These are phyloP conservation scores for Craniophora ligustri DNA, from an alignment of 2,888 invertebrate genomes.

Conservation along the genomic window DNA sequence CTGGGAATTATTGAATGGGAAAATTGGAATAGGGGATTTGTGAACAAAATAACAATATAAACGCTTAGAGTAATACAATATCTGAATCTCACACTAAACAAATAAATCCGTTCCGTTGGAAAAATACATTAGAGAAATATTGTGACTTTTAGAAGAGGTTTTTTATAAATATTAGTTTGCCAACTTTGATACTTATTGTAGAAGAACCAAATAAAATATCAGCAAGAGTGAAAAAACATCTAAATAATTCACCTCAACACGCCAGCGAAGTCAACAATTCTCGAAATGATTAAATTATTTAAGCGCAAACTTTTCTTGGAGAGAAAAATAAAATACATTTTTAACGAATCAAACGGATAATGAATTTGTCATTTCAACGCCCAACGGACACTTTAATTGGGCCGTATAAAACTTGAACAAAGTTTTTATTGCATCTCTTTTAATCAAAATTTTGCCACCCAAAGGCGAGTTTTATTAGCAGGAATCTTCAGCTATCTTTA, in stretches of 20 bases:
- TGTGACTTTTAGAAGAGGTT: no score
- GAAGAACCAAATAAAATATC: constrained; percentile 12
- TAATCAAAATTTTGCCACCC: constrained; percentile 72
- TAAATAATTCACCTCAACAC: constrained; percentile 40
- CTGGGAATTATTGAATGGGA: constrained; percentile 26
- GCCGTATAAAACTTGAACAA: constrained; percentile 60
- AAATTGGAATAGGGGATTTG: constrained; percentile 12
- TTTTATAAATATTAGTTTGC: no score
- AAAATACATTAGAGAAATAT: no score
- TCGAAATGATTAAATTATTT: constrained; percentile 43
- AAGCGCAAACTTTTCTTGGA: constrained; percentile 28
- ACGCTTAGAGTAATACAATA: no score
- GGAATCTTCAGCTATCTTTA: constrained; percentile 60
- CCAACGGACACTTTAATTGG: constrained; percentile 70
- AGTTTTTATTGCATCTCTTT: constrained; percentile 72
- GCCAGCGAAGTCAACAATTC: constrained; percentile 16
- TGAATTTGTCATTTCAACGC: constrained; percentile 67
- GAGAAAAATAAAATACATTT: constrained; percentile 53
- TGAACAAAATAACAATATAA: neutral
- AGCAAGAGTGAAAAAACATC: constrained; percentile 25
- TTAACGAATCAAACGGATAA: constrained; percentile 64
- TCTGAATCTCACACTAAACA: no score
- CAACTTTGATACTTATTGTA: neutral
- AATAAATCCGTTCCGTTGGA: no score
- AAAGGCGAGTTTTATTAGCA: constrained; percentile 65